Conservation (phyloP, 2,797 vertebrate genomes). For the Trichosurus vulpecula region DNA sequence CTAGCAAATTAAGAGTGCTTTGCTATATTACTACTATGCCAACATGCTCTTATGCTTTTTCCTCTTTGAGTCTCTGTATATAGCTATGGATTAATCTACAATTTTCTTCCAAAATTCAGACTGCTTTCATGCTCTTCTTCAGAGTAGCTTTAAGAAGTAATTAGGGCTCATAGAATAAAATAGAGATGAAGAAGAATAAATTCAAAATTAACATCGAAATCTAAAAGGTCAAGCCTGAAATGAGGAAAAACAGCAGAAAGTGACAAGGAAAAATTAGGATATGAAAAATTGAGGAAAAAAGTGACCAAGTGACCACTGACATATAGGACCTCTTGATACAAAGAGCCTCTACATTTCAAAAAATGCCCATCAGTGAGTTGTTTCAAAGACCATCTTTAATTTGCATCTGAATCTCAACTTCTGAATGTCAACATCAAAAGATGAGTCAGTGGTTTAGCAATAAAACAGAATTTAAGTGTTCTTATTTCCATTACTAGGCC, state of each 20-base stretch:
- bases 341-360: background rate
- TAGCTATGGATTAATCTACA: background rate
- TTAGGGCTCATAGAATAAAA: background rate
- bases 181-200: background rate
- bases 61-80: background rate
- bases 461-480: conserved; percentile 50
- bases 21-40: background rate
- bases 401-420: conserved; percentile 11
- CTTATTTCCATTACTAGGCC: background rate
- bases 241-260: background rate
- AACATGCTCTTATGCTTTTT: background rate
- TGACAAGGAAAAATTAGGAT: conserved; percentile 20
- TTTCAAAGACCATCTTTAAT: background rate
- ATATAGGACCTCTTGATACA: background rate
- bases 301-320: background rate
- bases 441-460: conserved; percentile 2
- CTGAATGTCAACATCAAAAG: conserved; percentile 50
- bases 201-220: conserved; percentile 26
- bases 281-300: background rate
- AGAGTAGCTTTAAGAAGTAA: background rate
- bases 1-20: background rate
- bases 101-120: background rate
- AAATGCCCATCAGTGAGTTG: background rate
- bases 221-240: conserved; percentile 39
- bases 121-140: background rate